Percentiles rank a stretch among this genome's conserved stretches.
Evolutionary conservation across 2,797 vertebrate species (phyloP).

Genomic region (Molossus alvarezi): DNA sequence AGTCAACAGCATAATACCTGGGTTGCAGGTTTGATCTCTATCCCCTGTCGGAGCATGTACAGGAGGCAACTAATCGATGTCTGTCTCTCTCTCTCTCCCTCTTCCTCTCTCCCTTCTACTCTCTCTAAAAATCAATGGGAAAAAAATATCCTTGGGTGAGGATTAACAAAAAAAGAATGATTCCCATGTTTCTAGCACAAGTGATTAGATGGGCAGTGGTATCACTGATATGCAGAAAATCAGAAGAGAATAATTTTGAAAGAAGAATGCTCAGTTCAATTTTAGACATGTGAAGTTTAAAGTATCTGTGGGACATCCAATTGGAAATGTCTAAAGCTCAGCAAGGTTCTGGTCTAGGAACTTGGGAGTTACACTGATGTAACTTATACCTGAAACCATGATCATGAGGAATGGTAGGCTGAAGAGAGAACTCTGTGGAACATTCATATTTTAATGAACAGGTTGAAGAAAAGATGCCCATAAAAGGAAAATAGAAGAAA

Average conservation of each 20-base stretch:
- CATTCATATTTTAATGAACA: neutral
- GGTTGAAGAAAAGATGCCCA: neutral
- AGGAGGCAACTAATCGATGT: too few relatives aligned
- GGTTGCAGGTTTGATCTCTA: too few relatives aligned
- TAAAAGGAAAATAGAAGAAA: neutral
- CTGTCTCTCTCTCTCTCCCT: too few relatives aligned
- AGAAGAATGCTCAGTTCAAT: neutral
- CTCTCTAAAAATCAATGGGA: too few relatives aligned
- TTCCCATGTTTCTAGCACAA: neutral
- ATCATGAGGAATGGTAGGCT: neutral
- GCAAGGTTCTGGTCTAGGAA: neutral
- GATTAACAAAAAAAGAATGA: too few relatives aligned
- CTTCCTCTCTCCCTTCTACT: too few relatives aligned
- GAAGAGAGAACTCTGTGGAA: neutral
- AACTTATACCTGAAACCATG: slow-evolving; percentile 10
- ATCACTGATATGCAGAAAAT: slow-evolving; percentile 38
- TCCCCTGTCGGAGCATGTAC: too few relatives aligned
- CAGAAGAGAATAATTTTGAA: slow-evolving; percentile 23
- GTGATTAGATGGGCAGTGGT: neutral
- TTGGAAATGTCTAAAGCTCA: neutral
- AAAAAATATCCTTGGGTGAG: too few relatives aligned
- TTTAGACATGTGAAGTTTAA: neutral
- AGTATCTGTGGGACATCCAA: neutral
- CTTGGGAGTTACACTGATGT: neutral
- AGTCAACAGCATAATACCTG: too few relatives aligned